Evolutionary conservation across 2,797 vertebrate genomes (phyloP), one percentile per base, ranked within the genome.

Genomic region (Pipistrellus nathusii): DNA sequence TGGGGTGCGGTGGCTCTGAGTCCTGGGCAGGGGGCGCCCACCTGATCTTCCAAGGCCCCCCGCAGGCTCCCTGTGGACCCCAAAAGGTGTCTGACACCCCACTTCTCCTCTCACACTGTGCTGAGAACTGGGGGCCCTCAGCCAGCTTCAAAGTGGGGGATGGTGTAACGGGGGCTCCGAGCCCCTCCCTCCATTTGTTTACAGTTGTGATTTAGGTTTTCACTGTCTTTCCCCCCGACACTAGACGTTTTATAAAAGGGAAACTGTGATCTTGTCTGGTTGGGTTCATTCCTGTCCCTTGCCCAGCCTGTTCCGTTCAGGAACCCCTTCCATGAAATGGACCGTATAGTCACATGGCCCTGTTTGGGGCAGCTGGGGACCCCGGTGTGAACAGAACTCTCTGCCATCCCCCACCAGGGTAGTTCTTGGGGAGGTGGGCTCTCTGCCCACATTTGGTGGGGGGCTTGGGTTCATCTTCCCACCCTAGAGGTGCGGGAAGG

Each of bases 121-220:
- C 85, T 96, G 88, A 72, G 77, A 59, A 75, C 88, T 83, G 92
- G 91, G 84, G 75, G 85, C 41, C 88, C 93, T 93, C 80, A 48
- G 91, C 87, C 59, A 86, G 88, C 69, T 81, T 91, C 69, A 83
- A 93, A 92, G 86, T 66, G 76, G 82, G 41, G 51, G 30, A 48
- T 84, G 48, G 75, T 93, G 62, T 90, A 87, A 44, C 59, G 55
- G 95, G 81, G 84, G 80, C 84, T 92, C 91, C 18, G 85, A 77
- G 89, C 93, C 89, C 93, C 97, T 95, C 93, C 84, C 91, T 97
- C 87, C 89, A 93, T 96, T 97, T 95, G 96, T 97, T 97, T 97
- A 97, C 97, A 96, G 76, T 96, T 94, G 97, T 97, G 95, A 95
- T 90, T 96, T 97, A 96, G 92, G 84, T 96, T 91, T 78, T 96